phyloP scores from a whole-genome alignment of 2,888 invertebrate species.

The Drosophila helvetica region DNA sequence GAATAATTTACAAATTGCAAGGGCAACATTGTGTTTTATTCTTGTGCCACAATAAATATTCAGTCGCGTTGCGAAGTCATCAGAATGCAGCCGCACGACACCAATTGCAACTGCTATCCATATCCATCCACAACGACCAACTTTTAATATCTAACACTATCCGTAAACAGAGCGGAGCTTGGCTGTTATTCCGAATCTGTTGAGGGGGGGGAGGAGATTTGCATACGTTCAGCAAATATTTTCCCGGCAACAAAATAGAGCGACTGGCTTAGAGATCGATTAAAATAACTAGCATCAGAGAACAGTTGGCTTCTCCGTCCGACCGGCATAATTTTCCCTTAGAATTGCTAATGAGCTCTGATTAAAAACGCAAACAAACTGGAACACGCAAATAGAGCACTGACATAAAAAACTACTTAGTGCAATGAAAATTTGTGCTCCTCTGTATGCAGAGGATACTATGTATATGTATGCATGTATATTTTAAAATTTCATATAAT shows the following conservation, averaged over 20 bases:
- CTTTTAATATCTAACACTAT: slow-evolving; percentile 1
- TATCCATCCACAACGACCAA: slow-evolving; percentile 3
- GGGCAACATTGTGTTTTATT: slow-evolving; percentile 27
- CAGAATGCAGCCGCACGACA: slow-evolving; percentile 50
- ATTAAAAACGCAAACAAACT: slow-evolving; percentile 52
- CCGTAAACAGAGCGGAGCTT: not conserved
- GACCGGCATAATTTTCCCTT: not conserved
- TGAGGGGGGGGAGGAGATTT: not conserved
- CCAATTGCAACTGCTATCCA: slow-evolving; percentile 18
- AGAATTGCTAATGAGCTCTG: slow-evolving; percentile 26
- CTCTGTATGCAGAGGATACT: slow-evolving; percentile 27
- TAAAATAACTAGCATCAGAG: not conserved
- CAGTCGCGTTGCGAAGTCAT: slow-evolving; percentile 29
- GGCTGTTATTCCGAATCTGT: not conserved
- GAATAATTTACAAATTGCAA: slow-evolving; percentile 54
- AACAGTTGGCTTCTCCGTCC: not conserved
- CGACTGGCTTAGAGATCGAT: not conserved
- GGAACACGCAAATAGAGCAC: slow-evolving; percentile 15
- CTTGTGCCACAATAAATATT: slow-evolving; percentile 31
- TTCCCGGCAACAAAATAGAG: not conserved
- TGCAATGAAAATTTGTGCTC: not conserved
- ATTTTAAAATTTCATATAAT: slow-evolving; percentile 17
- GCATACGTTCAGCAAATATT: not conserved
- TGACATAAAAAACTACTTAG: slow-evolving; percentile 68
- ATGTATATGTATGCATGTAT: slow-evolving; percentile 35